These are phyloP conservation scores for Melanogrammus aeglefinus DNA, from an alignment of 2,797 vertebrate genomes.

Conservation along the genomic window DNA sequence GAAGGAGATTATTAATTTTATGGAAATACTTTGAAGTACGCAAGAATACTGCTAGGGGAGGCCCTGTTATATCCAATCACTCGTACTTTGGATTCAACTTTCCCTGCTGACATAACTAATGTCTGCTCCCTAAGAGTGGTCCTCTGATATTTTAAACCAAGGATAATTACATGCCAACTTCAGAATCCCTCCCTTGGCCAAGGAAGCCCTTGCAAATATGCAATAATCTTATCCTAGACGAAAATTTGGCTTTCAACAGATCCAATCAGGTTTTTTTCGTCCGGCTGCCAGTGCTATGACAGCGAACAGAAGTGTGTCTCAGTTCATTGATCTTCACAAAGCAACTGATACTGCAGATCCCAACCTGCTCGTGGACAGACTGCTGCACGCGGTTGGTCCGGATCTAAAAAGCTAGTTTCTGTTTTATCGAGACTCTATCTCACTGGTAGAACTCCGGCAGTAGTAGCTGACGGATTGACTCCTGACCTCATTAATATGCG, in stretches of 20 bases:
- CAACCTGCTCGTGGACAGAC: too few relatives aligned
- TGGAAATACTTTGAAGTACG: too few relatives aligned
- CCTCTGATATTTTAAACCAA: not conserved
- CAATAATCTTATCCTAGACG: not conserved
- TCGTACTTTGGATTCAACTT: not conserved
- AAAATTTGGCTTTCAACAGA: not conserved
- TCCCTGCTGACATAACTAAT: not conserved
- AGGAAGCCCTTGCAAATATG: not conserved
- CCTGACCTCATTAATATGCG: too few relatives aligned
- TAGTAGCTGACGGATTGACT: too few relatives aligned
- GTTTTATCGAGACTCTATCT: too few relatives aligned
- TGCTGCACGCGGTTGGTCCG: too few relatives aligned
- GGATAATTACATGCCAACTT: not conserved
- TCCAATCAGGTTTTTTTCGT: not conserved
- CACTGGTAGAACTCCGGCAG: too few relatives aligned
- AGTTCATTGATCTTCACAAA: too few relatives aligned
- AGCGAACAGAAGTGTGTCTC: slow-evolving; percentile 55
- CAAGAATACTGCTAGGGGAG: too few relatives aligned
- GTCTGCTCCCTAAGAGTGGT: not conserved
- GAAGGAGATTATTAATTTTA: too few relatives aligned
- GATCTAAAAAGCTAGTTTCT: too few relatives aligned
- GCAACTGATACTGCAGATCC: too few relatives aligned
- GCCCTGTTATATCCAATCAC: not conserved
- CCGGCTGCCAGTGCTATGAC: not conserved
- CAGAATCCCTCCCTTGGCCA: not conserved